Evolutionary conservation across 2,888 invertebrate genomes (phyloP), one percentile per base, ranked within the genome.

Genomic region (Caenorhabditis angaria): DNA sequence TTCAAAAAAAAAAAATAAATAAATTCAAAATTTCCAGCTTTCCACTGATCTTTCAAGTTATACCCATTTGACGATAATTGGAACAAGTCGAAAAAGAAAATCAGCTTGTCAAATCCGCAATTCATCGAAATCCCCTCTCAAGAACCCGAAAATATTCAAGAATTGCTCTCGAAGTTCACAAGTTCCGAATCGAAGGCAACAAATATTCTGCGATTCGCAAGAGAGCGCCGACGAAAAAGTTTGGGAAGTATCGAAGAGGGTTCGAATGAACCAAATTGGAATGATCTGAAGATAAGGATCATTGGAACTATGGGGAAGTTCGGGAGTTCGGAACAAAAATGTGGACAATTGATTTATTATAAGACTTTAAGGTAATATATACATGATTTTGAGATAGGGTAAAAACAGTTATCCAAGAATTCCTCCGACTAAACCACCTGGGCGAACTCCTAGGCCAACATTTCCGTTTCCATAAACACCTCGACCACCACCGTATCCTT

Each of bases 241-340:
- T n/a, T 72, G 28, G 67, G 67, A 14, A 72, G 48, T 55, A 51
- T 72, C 1, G 72, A 72, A 67, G 55, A 55, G 8, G 32, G 57
- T 27, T 27, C 27, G 1, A 35, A 57, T 41, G 22, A 35, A 57
- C 22, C 14, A 47, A 27, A 60, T 3, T 74, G 74, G 74, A 74
- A 65, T 32, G 14, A 29, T 14, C 29, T 65, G 53, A 74, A 74
- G 14, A 65, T 69, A 50, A 35, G 66, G 22, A 60, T 74, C 5
- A 66, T 74, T 41, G 74, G 65, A 53, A 53, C 57, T n/a, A 54
- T 74, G 8, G 65, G 55, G 29, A 57, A 60, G 20, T 22, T 61
- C 20, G 74, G 74, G 28, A 65, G 59, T 35, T 59, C 63, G 1
- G 69, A 70, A 10, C 63, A 74, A 22, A 74, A 74, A 29, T 69